A percentile compares a stretch with the other conserved stretches of the same genome.
Conservation (phyloP, 2,797 vertebrate species). For the Tangara arthus region DNA sequence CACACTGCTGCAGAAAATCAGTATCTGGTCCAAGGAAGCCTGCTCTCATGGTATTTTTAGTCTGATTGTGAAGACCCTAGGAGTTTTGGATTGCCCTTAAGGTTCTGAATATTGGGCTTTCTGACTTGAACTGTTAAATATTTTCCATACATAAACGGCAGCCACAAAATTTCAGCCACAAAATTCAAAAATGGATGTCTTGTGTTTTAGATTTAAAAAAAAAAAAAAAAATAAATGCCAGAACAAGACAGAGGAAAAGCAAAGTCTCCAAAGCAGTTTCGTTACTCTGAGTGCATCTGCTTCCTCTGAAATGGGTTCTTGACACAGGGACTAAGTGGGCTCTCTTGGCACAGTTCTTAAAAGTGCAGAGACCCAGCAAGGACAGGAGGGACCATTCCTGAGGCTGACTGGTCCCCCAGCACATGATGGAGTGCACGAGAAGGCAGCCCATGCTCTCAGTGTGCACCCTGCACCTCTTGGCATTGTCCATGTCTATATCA, state of each 20-base stretch:
- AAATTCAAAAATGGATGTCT: background rate
- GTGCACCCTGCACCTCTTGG: background rate
- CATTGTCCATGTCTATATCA: background rate
- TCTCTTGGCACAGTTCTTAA: background rate
- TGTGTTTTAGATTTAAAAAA: background rate
- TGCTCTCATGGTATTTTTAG: background rate
- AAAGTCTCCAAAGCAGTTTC: background rate
- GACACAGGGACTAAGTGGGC: background rate
- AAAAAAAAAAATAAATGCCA: background rate
- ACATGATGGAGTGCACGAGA: background rate
- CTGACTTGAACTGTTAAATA: slow-evolving; percentile 25
- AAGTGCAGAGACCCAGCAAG: background rate
- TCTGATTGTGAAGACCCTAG: slow-evolving; percentile 28
- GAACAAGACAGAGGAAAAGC: background rate
- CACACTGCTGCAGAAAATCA: slow-evolving; percentile 1
- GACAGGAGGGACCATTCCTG: too few species aligned
- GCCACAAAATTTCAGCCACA: slow-evolving; percentile 12
- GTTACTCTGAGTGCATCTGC: background rate
- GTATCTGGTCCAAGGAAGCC: background rate
- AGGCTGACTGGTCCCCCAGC: background rate
- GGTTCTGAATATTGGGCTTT: slow-evolving; percentile 9
- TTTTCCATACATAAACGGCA: slow-evolving; percentile 40
- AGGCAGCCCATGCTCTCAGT: background rate
- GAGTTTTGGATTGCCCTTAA: slow-evolving; percentile 27
- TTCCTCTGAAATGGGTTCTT: background rate